phyloP scores from a whole-genome alignment of 2,888 invertebrate species.

The Leptopilina syphax region DNA sequence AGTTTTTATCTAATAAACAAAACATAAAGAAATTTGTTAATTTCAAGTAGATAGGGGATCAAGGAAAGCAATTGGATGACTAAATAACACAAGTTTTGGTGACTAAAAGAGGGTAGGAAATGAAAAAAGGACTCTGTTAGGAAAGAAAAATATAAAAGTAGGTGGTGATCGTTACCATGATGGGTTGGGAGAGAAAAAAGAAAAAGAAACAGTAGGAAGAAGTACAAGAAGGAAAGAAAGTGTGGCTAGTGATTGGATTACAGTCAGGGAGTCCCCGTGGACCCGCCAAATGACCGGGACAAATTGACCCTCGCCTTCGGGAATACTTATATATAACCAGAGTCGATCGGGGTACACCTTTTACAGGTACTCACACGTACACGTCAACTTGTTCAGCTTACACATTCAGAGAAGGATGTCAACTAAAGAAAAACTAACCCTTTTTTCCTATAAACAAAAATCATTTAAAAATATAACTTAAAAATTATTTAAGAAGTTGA shows the following conservation, averaged over 20 bases:
- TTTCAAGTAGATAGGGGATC: background rate
- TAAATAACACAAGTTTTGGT: slow-evolving; percentile 16
- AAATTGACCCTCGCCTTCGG: slow-evolving; percentile 77
- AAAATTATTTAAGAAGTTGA: no score
- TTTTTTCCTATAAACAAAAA: no score
- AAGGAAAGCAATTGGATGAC: slow-evolving; percentile 3
- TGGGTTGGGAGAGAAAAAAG: slow-evolving; percentile 9
- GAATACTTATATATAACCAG: slow-evolving; percentile 75
- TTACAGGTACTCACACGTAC: slow-evolving; percentile 53
- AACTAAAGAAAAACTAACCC: background rate
- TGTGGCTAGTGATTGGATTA: slow-evolving; percentile 77
- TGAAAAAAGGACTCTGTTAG: slow-evolving; percentile 9
- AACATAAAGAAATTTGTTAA: no score
- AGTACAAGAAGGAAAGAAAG: slow-evolving; percentile 60
- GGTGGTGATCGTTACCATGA: slow-evolving; percentile 6
- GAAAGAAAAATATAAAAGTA: slow-evolving; percentile 21
- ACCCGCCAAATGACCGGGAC: slow-evolving; percentile 77
- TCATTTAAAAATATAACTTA: no score
- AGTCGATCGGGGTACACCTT: slow-evolving; percentile 55
- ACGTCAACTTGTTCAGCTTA: slow-evolving; percentile 44
- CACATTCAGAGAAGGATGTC: slow-evolving; percentile 4
- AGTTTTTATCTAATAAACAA: no score
- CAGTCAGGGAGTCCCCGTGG: slow-evolving; percentile 76
- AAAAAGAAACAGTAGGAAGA: slow-evolving; percentile 27
- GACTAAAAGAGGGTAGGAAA: background rate